phyloP scores from a whole-genome alignment of 2,888 invertebrate genomes.

The Eilema depressum region DNA sequence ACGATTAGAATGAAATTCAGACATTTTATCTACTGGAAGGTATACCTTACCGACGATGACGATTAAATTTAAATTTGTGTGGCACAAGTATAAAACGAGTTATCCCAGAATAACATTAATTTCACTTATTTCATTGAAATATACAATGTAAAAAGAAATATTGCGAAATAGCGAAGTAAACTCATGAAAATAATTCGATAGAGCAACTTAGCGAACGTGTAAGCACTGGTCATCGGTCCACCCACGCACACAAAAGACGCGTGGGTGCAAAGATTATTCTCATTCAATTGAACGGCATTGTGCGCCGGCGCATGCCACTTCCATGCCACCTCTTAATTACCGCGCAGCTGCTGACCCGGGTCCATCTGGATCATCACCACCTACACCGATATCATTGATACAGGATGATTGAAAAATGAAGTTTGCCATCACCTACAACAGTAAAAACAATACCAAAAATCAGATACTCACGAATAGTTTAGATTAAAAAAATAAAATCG shows the following conservation, averaged over 20 bases:
- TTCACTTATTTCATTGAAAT: not conserved
- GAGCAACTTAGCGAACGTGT: conserved; percentile 63
- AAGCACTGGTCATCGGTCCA: conserved; percentile 82
- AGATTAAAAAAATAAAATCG: not conserved
- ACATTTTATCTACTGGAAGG: not conserved
- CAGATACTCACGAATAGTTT: not conserved
- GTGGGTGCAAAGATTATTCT: conserved; percentile 87
- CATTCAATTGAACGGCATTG: conserved; percentile 87
- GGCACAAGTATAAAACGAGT: not conserved
- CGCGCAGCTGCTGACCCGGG: conserved; percentile 84
- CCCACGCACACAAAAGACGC: conserved; percentile 84
- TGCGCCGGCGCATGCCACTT: conserved; percentile 86
- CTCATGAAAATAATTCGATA: conserved; percentile 45
- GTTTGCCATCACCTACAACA: not conserved
- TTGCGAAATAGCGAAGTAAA: not conserved
- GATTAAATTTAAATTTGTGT: not conserved
- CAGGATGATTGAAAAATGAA: conserved; percentile 65
- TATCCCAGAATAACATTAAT: not conserved
- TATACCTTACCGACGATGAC: not conserved
- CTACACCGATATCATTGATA: conserved; percentile 68
- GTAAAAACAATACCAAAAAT: not conserved
- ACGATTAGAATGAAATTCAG: conserved; percentile 19
- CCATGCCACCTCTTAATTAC: conserved; percentile 86
- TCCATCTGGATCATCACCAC: conserved; percentile 85
- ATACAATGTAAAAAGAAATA: not conserved